These are phyloP conservation scores for Lophotriccus pileatus DNA, from an alignment of 2,797 vertebrate species.

Conservation along the genomic window DNA sequence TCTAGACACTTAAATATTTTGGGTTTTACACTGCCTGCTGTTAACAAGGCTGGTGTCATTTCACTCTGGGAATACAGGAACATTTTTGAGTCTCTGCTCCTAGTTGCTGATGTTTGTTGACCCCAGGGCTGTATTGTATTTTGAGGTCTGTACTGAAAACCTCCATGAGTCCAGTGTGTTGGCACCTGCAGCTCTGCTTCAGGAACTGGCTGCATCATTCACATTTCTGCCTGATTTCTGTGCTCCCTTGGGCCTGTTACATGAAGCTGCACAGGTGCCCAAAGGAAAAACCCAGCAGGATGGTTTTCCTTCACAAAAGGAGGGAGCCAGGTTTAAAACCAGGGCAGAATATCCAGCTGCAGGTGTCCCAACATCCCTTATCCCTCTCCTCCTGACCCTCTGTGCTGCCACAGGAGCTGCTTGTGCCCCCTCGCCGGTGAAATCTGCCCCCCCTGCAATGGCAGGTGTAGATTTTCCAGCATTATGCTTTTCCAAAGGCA, in stretches of 20 bases:
- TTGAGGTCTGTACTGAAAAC: neutral
- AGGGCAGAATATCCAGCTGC: neutral
- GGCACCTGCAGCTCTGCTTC: neutral
- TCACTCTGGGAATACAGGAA: neutral
- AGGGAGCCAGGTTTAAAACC: neutral
- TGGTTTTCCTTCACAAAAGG: neutral
- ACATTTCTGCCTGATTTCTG: fast-evolving
- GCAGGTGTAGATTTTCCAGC: neutral
- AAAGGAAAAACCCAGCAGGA: neutral
- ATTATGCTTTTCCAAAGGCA: neutral
- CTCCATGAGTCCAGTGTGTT: fast-evolving
- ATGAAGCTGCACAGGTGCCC: neutral
- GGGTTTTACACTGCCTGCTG: neutral
- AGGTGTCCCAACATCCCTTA: neutral
- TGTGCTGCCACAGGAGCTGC: neutral
- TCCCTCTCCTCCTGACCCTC: neutral
- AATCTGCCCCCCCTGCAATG: fast-evolving
- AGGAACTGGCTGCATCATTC: neutral
- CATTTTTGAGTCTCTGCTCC: neutral
- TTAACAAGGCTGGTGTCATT: neutral
- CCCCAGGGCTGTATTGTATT: neutral
- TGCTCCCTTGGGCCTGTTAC: neutral
- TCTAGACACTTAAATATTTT: neutral
- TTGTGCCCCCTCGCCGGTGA: neutral
- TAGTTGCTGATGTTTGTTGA: neutral